A percentile compares a stretch with the other conserved stretches of the same genome.
Conservation (phyloP, 2,888 invertebrate species). For the Malacosoma neustria region DNA sequence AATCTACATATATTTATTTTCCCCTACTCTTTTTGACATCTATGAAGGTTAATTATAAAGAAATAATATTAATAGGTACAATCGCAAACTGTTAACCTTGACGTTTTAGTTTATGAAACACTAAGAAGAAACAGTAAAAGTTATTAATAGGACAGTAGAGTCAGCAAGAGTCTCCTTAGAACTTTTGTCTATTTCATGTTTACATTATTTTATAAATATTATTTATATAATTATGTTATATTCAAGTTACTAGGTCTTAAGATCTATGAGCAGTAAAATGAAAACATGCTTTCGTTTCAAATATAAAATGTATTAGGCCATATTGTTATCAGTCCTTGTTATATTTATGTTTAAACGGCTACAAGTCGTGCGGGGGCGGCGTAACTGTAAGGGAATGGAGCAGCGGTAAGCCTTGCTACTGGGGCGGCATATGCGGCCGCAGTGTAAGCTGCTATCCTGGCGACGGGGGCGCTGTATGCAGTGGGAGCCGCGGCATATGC, state of each 20-base stretch:
- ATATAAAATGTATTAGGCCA: slow-evolving; percentile 39
- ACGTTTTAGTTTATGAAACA: too few species aligned
- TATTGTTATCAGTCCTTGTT: slow-evolving; percentile 32
- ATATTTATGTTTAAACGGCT: slow-evolving; percentile 30
- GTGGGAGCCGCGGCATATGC: slow-evolving; percentile 30
- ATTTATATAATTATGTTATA: neutral
- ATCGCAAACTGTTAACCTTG: too few species aligned
- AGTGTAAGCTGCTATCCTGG: slow-evolving; percentile 28
- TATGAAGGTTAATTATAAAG: too few species aligned
- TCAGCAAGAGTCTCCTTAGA: too few species aligned
- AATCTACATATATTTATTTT: too few species aligned
- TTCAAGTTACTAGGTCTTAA: neutral
- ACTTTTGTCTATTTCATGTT: too few species aligned
- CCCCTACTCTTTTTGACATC: too few species aligned
- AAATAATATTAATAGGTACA: too few species aligned
- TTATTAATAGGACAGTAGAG: too few species aligned
- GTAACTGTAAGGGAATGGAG: slow-evolving; percentile 28
- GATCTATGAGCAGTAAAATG: neutral
- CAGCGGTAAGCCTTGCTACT: slow-evolving; percentile 25
- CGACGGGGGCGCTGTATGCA: slow-evolving; percentile 24
- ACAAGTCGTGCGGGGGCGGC: slow-evolving; percentile 38
- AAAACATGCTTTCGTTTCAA: slow-evolving; percentile 4
- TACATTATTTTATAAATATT: too few species aligned
- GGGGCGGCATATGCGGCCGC: slow-evolving; percentile 30
- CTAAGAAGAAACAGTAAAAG: too few species aligned